Conservation (phyloP, 2,888 invertebrate species). For the Ceramica pisi region DNA sequence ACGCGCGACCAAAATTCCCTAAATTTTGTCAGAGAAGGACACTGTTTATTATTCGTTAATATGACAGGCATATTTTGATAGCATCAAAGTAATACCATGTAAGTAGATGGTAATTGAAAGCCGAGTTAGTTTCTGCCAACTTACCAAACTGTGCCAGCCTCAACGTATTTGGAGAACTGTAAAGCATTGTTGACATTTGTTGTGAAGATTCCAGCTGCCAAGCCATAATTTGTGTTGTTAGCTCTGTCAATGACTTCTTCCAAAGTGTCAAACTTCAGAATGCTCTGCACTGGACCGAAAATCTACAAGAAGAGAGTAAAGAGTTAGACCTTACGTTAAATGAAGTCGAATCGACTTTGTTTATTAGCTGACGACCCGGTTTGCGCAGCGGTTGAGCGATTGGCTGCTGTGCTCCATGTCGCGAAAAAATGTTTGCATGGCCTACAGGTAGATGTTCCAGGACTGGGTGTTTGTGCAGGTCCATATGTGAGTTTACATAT, state of each 20-base stretch:
- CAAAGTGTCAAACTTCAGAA: slow-evolving; percentile 94
- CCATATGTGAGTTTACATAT: too few species aligned
- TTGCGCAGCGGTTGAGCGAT: too few species aligned
- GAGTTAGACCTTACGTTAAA: background rate
- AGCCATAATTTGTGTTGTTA: slow-evolving; percentile 95
- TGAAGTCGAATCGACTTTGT: background rate
- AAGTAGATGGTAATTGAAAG: background rate
- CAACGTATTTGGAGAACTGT: slow-evolving; percentile 93
- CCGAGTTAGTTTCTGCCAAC: background rate
- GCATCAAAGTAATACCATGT: background rate
- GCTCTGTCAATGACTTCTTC: slow-evolving; percentile 96
- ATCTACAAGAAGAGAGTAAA: slow-evolving; percentile 90
- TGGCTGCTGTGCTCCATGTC: too few species aligned
- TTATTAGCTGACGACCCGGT: background rate
- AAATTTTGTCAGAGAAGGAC: background rate
- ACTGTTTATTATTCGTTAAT: too few species aligned
- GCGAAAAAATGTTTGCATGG: too few species aligned
- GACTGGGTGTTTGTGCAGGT: too few species aligned
- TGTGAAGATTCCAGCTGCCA: slow-evolving; percentile 96
- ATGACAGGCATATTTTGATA: background rate
- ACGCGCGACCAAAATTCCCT: too few species aligned
- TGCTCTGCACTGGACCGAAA: slow-evolving; percentile 97
- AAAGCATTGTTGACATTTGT: slow-evolving; percentile 95
- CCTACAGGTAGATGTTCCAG: too few species aligned
- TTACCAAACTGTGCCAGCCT: slow-evolving; percentile 95